phyloP scores from a whole-genome alignment of 2,113 vertebrate genomes.

The Cranoglanis bouderius region DNA sequence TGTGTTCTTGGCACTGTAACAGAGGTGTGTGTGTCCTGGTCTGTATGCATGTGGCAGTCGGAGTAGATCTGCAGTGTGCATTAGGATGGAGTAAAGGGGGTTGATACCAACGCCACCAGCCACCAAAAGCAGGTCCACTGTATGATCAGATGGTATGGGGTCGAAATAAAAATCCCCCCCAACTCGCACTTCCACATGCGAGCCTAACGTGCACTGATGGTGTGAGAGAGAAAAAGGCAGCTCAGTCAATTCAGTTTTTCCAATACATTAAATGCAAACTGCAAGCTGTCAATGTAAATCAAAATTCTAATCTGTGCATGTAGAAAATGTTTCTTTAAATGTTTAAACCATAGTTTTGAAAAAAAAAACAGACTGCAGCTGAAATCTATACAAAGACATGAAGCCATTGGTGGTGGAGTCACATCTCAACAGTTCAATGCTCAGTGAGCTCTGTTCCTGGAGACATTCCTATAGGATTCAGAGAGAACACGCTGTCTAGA shows the following conservation, averaged over 20 bases:
- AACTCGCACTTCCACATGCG: constrained; percentile 84
- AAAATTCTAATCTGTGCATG: not conserved
- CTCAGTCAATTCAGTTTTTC: not conserved
- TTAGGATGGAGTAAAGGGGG: constrained; percentile 91
- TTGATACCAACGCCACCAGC: constrained; percentile 95
- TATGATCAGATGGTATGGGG: constrained; percentile 79
- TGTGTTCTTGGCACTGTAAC: constrained; percentile 86
- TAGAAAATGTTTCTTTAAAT: not conserved
- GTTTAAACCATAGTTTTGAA: not conserved
- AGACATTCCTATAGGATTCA: not conserved
- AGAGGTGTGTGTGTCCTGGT: constrained; percentile 78
- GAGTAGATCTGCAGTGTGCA: constrained; percentile 83
- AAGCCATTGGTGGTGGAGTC: not conserved
- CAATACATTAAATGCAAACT: not conserved
- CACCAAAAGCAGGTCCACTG: constrained; percentile 85
- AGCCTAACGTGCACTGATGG: constrained; percentile 79
- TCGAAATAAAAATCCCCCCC: constrained; percentile 95
- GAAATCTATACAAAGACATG: not conserved
- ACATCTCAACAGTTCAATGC: too few species aligned
- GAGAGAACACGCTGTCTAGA: not conserved
- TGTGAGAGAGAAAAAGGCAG: not conserved
- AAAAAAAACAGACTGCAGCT: not conserved
- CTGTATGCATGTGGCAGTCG: constrained; percentile 64
- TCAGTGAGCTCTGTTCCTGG: not conserved
- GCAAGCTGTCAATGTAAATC: not conserved